A percentile compares a stretch with the other conserved stretches of the same genome.
Evolutionary conservation across 2,113 vertebrate species (phyloP).

Genomic region (Hydropotes inermis): DNA sequence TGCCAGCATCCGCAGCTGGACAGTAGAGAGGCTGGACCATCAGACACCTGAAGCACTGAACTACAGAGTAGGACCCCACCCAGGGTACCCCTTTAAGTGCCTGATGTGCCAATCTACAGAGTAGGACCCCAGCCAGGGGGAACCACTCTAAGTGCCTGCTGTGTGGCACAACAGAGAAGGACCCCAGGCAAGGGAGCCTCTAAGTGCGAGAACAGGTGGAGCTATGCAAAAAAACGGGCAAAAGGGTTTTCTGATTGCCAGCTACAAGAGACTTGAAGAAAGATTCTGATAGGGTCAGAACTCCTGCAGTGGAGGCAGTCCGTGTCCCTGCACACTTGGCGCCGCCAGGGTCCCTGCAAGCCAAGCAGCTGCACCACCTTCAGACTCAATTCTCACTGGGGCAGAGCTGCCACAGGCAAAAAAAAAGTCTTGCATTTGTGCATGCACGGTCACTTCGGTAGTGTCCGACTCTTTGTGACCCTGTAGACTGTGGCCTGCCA

Average conservation of each 20-base stretch:
- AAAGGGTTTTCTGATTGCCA: not conserved
- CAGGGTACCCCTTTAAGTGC: not conserved
- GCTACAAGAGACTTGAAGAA: not conserved
- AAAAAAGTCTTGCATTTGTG: not conserved
- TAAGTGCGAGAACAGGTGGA: not conserved
- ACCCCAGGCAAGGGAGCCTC: not conserved
- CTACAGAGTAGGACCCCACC: not conserved
- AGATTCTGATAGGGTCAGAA: not conserved
- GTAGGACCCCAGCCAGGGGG: not conserved
- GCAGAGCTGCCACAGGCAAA: not conserved
- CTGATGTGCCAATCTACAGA: not conserved
- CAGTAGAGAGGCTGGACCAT: not conserved
- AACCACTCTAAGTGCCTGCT: not conserved
- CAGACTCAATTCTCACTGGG: fast-evolving
- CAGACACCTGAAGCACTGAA: not conserved
- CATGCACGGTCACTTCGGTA: not conserved
- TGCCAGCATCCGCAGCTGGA: not conserved
- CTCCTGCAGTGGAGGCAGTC: not conserved
- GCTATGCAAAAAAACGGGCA: not conserved
- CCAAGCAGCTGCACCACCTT: not conserved
- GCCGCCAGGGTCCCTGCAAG: not conserved
- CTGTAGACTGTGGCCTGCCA: not conserved
- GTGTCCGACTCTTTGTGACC: not conserved
- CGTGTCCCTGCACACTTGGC: not conserved
- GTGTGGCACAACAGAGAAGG: not conserved